These are phyloP conservation scores for Byasa hedistus DNA, from an alignment of 2,888 invertebrate species.

Conservation along the genomic window DNA sequence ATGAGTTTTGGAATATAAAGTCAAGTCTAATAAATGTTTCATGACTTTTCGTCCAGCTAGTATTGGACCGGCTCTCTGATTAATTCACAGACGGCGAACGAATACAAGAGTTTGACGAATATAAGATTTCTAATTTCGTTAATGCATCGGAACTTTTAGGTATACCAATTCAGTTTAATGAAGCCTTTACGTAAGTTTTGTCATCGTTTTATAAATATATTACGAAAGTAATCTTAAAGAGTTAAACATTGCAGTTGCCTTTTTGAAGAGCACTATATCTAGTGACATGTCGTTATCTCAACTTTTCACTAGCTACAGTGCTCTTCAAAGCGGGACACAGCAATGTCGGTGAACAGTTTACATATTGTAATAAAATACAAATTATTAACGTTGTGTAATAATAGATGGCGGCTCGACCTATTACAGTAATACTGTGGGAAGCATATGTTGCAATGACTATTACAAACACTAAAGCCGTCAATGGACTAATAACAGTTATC, in stretches of 20 bases:
- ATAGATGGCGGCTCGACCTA: neutral
- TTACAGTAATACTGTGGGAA: slow-evolving; percentile 6
- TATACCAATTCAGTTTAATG: slow-evolving; percentile 36
- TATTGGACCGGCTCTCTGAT: slow-evolving; percentile 47
- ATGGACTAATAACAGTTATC: slow-evolving; percentile 19
- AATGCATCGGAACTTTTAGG: slow-evolving; percentile 70
- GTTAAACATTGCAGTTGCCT: too few relatives aligned
- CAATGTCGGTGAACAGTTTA: too few relatives aligned
- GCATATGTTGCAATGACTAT: slow-evolving; percentile 6
- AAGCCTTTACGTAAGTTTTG: slow-evolving; percentile 9
- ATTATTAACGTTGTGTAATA: neutral
- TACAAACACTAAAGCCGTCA: slow-evolving; percentile 21
- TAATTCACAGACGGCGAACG: slow-evolving; percentile 67
- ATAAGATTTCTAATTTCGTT: slow-evolving; percentile 78
- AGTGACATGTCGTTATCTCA: too few relatives aligned
- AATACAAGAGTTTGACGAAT: slow-evolving; percentile 67
- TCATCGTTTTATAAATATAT: neutral
- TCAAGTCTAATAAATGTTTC: slow-evolving; percentile 15
- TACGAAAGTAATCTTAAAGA: neutral
- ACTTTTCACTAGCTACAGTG: too few relatives aligned
- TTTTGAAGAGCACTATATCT: too few relatives aligned
- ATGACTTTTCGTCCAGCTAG: slow-evolving; percentile 7
- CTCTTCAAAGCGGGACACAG: too few relatives aligned
- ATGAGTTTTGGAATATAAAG: neutral
- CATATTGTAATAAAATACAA: neutral